Base-by-base conservation (phyloP, 2,888 invertebrate genomes). In the Apamea anceps region DNA sequence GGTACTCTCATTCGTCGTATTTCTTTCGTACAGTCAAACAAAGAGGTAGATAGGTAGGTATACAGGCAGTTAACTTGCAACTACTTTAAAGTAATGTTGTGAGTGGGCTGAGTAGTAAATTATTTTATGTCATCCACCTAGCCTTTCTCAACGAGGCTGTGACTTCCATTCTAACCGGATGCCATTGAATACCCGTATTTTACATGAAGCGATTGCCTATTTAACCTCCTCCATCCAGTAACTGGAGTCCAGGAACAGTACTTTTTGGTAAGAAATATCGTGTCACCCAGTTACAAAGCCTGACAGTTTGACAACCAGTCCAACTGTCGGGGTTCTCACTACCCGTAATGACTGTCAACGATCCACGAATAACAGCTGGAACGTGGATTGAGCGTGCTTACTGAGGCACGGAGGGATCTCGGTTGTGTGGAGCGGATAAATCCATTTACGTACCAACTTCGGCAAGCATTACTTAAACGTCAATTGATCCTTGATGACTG, bases 21-120 rank as follows among this genome's bases (percentile, higher is more conserved):
- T 70, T 77, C 25, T 72, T 76, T 18, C 0, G 32, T 81, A 65
- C n/a, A 62, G 54, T 48, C 25, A 37, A 65, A 37, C 7, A 65
- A 48, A 54, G 6, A 15, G 15, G 2, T 72, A 15, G 15, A 1
- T 72, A 21, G 0, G 2, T 28, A 48, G 15, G 62, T 15, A 60
- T n/a, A 48, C 12, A 10, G 32, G 21, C 21, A 37, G 2, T 7
- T 45, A 15, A 32, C 6, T 45, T 28, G 5, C 2, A 28, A 63
- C 21, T 37, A 10, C 5, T 42, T 32, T 45, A 21, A 10, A 42
- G 12, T 12, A 73, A n/a, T 37, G 7, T n/a, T 72, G 12, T 18
- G 13, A n/a, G 4, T 51, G 32, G 37, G 48, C 25, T 48, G 12
- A n/a, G 25, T 25, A 32, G 7, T 18, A 8, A 21, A 37, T 32